Conservation (phyloP, 2,113 vertebrate genomes). For the Xenopus laevis region DNA sequence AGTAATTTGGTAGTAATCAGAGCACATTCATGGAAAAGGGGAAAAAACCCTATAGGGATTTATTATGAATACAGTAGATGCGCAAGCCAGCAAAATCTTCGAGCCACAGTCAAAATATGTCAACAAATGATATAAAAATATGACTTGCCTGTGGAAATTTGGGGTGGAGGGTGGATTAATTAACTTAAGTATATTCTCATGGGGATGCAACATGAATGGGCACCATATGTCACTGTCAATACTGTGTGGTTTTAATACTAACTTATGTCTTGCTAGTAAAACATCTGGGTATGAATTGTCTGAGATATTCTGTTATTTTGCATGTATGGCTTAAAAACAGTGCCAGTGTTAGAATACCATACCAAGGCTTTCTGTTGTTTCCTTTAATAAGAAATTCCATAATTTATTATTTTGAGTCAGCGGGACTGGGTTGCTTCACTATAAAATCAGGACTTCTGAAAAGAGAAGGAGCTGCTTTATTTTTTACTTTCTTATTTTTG, state of each 20-base stretch:
- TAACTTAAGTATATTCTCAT: constrained; percentile 6
- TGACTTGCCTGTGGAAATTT: constrained; percentile 11
- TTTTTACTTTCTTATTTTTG: too few species aligned
- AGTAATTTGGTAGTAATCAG: constrained; percentile 15
- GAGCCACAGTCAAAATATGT: constrained; percentile 9
- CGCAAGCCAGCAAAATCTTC: not conserved
- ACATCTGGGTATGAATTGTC: constrained; percentile 1
- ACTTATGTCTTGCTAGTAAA: not conserved
- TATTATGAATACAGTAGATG: constrained; percentile 3
- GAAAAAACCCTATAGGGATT: constrained; percentile 10
- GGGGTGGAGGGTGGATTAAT: constrained; percentile 1
- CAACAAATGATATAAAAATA: constrained; percentile 9
- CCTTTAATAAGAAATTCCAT: too few species aligned
- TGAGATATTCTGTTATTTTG: not conserved
- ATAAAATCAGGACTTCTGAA: too few species aligned
- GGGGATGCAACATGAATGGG: not conserved
- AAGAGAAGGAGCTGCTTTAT: too few species aligned
- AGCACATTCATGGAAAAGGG: not conserved
- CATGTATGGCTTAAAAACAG: not conserved
- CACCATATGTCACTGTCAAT: constrained; percentile 24
- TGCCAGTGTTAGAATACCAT: too few species aligned
- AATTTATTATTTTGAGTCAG: too few species aligned
- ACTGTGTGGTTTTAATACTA: not conserved
- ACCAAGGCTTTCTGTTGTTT: too few species aligned
- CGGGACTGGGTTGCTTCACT: too few species aligned